A percentile compares a stretch with the other conserved stretches of the same genome.
phyloP scores from a whole-genome alignment of 2,113 vertebrate genomes.

The Quiscalus mexicanus region DNA sequence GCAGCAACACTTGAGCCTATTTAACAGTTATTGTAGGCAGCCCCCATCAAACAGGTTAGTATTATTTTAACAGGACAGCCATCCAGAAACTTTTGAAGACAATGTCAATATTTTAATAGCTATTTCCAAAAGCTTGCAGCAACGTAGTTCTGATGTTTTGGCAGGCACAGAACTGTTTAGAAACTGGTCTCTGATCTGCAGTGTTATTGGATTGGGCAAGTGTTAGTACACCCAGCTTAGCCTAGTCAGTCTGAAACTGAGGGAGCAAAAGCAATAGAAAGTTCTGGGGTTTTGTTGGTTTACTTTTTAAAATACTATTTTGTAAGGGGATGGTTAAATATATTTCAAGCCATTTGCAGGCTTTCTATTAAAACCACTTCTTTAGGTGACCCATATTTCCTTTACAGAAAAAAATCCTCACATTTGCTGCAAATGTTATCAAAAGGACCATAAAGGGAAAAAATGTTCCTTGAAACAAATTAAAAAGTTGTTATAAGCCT shows the following conservation, averaged over 20 bases:
- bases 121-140: slow-evolving; percentile 22
- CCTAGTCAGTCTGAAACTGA: neutral
- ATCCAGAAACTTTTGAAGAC: slow-evolving; percentile 34
- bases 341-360: neutral
- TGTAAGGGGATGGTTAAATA: neutral
- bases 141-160: neutral
- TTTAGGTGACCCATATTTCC: neutral
- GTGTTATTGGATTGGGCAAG: neutral
- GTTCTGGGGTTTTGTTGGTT: neutral
- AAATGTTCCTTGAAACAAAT: neutral
- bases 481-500: neutral
- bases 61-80: neutral
- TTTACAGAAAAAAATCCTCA: neutral
- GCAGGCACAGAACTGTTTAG: neutral
- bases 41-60: neutral
- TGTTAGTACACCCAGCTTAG: neutral
- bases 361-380: neutral
- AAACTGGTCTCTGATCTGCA: neutral
- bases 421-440: neutral
- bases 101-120: slow-evolving; percentile 40
- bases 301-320: neutral
- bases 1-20: neutral
- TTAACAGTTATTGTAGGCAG: slow-evolving; percentile 9
- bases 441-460: neutral
- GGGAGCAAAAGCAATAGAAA: neutral